Conservation (phyloP, 2,888 invertebrate species). For the Melieria omissa region DNA sequence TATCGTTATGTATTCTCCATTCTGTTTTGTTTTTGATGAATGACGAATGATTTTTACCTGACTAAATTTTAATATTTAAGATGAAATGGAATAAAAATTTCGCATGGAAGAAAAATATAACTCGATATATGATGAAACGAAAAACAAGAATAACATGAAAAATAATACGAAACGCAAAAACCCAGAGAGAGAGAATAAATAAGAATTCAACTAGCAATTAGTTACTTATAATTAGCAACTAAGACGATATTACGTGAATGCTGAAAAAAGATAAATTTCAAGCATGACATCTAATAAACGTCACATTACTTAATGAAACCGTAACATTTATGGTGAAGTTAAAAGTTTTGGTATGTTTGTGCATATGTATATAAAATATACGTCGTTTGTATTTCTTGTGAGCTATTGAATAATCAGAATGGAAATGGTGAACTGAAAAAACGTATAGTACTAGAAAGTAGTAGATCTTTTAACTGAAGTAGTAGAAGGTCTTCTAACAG, state of each 20-base stretch:
- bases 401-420: no score
- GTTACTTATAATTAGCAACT: conserved; percentile 25
- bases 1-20: conserved; percentile 6
- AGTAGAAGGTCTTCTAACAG: no score
- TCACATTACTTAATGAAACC: background rate
- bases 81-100: conserved; percentile 26
- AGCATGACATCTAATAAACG: background rate
- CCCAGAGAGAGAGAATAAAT: conserved; percentile 40
- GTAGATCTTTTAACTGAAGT: no score
- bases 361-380: no score
- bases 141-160: conserved; percentile 6
- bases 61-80: conserved; percentile 32
- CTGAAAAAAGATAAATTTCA: background rate
- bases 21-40: conserved; percentile 2
- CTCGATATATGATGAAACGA: conserved; percentile 15
- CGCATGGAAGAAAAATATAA: background rate
- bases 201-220: conserved; percentile 47
- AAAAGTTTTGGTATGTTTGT: no score
- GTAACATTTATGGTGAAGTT: no score
- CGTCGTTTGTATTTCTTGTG: no score
- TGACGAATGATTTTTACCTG: conserved; percentile 29
- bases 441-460: no score
- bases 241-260: conserved; percentile 27
- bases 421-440: no score
- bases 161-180: conserved; percentile 8